phyloP scores from a whole-genome alignment of 2,888 invertebrate species.

The Ichneumoninae sp. region DNA sequence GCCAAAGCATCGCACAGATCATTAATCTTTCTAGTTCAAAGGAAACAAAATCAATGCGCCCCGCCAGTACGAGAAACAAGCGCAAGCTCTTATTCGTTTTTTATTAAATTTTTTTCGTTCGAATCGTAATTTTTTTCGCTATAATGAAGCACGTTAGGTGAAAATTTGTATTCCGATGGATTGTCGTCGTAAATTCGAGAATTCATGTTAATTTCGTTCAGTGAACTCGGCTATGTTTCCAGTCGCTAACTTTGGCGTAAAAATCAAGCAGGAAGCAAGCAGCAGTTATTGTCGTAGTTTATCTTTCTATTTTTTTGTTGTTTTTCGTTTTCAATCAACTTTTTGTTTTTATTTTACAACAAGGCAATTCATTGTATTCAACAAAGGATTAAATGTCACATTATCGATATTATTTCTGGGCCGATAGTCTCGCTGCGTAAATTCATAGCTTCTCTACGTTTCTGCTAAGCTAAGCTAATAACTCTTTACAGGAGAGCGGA shows the following conservation, averaged over 20 bases:
- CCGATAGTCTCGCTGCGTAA: constrained; percentile 78
- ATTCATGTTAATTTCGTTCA: constrained; percentile 9
- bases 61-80: constrained; percentile 75
- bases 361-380: constrained; percentile 82
- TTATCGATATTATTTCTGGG: constrained; percentile 77
- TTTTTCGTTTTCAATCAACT: constrained; percentile 76
- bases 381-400: constrained; percentile 82
- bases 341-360: constrained; percentile 82
- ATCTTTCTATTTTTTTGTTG: constrained; percentile 69
- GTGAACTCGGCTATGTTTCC: constrained; percentile 58
- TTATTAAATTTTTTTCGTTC: background rate
- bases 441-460: constrained; percentile 77
- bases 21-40: constrained; percentile 77
- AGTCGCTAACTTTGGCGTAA: constrained; percentile 68
- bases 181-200: background rate
- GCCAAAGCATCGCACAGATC: constrained; percentile 81
- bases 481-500: constrained; percentile 75
- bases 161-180: background rate
- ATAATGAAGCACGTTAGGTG: background rate
- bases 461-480: constrained; percentile 81
- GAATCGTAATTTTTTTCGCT: background rate
- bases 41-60: constrained; percentile 75
- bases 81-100: constrained; percentile 72
- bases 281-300: constrained; percentile 78
- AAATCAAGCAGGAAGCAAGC: constrained; percentile 83